Evolutionary conservation across 1,140 invertebrate genomes (phyloP), one percentile per base, ranked within the genome.

Genomic region (Sminthurides bifidus): DNA sequence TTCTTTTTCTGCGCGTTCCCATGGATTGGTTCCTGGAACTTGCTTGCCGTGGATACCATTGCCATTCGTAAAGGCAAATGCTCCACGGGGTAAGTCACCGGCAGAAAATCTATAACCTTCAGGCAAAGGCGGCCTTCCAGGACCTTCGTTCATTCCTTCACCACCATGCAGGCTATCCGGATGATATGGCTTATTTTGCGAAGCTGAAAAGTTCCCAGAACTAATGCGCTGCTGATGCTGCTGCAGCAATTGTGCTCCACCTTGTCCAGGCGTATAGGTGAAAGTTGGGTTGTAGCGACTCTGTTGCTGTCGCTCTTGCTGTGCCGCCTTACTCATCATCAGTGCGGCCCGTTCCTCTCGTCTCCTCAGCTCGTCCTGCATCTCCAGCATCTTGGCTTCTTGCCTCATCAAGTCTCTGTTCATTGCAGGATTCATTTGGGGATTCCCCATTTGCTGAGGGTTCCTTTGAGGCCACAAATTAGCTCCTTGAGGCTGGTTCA

Each of bases 1-100:
- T 73, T 92, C 87, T 61, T 84, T 80, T 26, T 56, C 59, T 70
- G 90, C 87, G 48, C 86, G 74, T 64, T 89, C 85, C 88, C 87
- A 91, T 1, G 87, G 87, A 75, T 87, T 88, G 45, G 79, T 77
- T 23, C 30, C 30, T 6, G 50, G 43, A 27, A 46, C 26, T 38
- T 52, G 46, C 35, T 35, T 29, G 30, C 50, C 31, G 2, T 50
- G 27, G 23, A 21, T 23, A 8, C 33, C 23, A 14, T 14, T 19
- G 1, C 52, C 56, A 29, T 64, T 64, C 37, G 58, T 60, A 29
- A 52, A 61, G 21, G 29, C 46, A 43, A 63, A 84, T 29, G 79
- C 78, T 64, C 83, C 84, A 65, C 81, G 78, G 0, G 84, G 84
- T 24, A 81, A 80, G 71, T 87, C 85, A 59, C 81, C 75, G 82